Conservation (phyloP, 2,888 invertebrate species). For the Entomobrya proxima region DNA sequence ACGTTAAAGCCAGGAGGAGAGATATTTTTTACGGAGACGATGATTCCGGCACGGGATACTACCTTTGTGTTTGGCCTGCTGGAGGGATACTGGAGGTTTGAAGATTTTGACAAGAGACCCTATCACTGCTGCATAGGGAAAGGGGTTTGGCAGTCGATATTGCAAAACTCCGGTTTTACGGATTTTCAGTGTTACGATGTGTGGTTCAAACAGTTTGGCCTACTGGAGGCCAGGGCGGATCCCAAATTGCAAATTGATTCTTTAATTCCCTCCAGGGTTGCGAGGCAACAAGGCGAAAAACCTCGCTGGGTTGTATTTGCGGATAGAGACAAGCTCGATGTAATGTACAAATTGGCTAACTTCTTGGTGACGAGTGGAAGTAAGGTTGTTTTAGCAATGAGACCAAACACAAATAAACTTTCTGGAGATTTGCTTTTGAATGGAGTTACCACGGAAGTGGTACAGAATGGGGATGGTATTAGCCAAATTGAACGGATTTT, state of each 20-base stretch:
- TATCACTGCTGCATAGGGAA: background rate
- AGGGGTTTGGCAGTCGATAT: constrained; percentile 4
- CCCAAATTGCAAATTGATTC: background rate
- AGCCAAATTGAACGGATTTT: background rate
- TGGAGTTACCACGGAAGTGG: background rate
- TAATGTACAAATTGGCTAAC: background rate
- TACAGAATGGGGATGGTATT: background rate
- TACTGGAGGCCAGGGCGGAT: background rate
- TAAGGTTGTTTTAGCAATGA: background rate
- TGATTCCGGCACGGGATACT: background rate
- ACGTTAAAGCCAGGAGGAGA: constrained; percentile 14
- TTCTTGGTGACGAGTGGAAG: background rate
- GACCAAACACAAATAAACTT: background rate
- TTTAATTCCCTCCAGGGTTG: background rate
- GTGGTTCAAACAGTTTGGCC: background rate
- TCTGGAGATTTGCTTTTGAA: background rate
- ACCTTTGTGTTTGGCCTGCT: constrained; percentile 37
- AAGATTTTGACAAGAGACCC: constrained; percentile 31
- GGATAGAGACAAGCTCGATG: background rate
- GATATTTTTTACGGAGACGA: constrained; percentile 15
- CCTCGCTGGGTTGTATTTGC: background rate
- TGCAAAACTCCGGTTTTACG: background rate
- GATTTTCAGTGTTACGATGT: no score
- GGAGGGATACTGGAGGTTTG: constrained; percentile 55
- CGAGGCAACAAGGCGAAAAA: no score